Percentiles rank a stretch among this genome's conserved stretches.
These are phyloP conservation scores for Epinotia nisella DNA, from an alignment of 2,888 invertebrate genomes.

Conservation along the genomic window DNA sequence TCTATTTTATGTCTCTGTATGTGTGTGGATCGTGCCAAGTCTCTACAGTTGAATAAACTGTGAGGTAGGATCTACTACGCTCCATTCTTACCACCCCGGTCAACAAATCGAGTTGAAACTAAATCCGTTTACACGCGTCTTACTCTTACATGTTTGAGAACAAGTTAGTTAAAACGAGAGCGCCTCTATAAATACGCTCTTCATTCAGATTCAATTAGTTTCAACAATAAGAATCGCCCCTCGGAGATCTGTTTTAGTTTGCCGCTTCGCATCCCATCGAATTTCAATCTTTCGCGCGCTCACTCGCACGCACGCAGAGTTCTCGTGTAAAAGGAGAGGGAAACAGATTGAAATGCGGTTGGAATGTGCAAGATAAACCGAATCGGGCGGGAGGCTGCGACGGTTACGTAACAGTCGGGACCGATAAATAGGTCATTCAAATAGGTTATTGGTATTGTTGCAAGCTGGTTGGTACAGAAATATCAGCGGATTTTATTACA, in stretches of 20 bases:
- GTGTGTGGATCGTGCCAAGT: neutral
- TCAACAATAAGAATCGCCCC: neutral
- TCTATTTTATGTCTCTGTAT: neutral
- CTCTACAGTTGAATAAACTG: neutral
- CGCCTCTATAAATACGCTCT: neutral
- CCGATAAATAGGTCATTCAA: conserved; percentile 20
- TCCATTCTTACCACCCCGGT: neutral
- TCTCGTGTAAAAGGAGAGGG: neutral
- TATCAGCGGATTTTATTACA: neutral
- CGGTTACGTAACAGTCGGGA: conserved; percentile 16
- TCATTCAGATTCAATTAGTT: neutral
- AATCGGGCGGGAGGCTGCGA: neutral
- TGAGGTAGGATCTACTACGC: neutral
- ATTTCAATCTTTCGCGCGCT: neutral
- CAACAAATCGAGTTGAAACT: no score
- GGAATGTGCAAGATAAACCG: neutral
- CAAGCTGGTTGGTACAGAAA: conserved; percentile 7
- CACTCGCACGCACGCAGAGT: neutral
- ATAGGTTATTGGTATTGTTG: conserved; percentile 15
- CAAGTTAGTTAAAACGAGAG: no score
- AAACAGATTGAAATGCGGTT: neutral
- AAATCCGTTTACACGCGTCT: no score
- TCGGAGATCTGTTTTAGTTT: neutral
- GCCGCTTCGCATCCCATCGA: neutral
- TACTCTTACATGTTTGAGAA: no score